Evolutionary conservation across 2,888 invertebrate species (phyloP), one percentile per base, ranked within the genome.

Genomic region (Caenorhabditis sulstoni): DNA sequence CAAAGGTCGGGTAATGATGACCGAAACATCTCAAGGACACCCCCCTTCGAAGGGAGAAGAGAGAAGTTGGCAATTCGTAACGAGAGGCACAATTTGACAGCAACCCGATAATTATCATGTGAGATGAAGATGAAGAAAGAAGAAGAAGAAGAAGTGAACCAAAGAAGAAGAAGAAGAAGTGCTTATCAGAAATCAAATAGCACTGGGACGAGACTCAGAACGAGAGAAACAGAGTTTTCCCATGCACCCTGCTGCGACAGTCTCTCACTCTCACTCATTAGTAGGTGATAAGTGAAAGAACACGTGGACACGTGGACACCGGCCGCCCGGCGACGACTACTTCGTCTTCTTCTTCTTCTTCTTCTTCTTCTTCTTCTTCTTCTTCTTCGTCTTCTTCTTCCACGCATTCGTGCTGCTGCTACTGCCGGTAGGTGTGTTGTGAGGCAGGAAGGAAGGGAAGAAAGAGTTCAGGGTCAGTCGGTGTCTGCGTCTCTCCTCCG

Each of bases 1-100:
- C 37, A 55, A 55, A 55, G 55, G 55, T 55, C 55, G 55, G 55
- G 67, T 68, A 68, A 68, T 68, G 59, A 59, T 59, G 58, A 66
- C 57, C 57, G 66, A 66, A 68, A 59, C 67, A 59, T 68, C 23
- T 68, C 59, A 58, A 68, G 67, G 67, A 59, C 67, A 59, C 37
- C 23, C 23, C 29, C 49, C 9, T n/a, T 11, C 14, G 29, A 18
- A 61, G 23, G 47, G 29, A 35, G 29, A 39, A n/a, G 55, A 8
- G 9, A 41, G 44, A 20, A n/a, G 39, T 9, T 49, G 18, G 39
- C 37, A 57, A 57, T 57, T 57, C 55, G 55, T 44, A 41, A 58
- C 29, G 7, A 29, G 41, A 58, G 52, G 52, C 52, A 52, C 52
- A 52, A 52, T 52, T 52, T 58, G 58, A 58, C 44, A 44, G 44